Percentiles rank a stretch among this genome's conserved stretches.
These are phyloP conservation scores for Meriones unguiculatus DNA, from an alignment of 2,113 vertebrate genomes.

Conservation along the genomic window DNA sequence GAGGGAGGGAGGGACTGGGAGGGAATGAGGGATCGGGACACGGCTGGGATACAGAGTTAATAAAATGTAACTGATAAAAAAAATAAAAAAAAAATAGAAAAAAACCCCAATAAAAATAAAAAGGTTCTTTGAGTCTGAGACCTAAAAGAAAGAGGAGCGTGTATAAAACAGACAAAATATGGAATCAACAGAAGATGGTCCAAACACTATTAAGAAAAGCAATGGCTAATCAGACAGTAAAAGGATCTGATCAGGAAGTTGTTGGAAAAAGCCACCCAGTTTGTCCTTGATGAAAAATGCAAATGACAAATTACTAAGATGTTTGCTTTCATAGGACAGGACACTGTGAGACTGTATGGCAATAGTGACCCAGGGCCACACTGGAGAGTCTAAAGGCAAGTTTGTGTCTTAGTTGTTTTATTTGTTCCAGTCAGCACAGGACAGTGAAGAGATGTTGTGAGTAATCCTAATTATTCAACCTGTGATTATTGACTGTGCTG, in stretches of 20 bases:
- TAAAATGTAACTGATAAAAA: too few species aligned
- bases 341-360: background rate
- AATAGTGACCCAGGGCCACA: background rate
- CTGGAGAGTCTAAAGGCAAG: background rate
- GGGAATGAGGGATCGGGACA: too few species aligned
- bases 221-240: conserved; percentile 22
- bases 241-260: background rate
- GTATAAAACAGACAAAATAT: background rate
- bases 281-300: background rate
- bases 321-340: background rate
- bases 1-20: too few species aligned
- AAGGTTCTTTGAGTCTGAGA: background rate
- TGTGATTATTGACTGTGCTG: background rate
- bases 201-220: background rate
- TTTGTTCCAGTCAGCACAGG: background rate
- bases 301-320: background rate
- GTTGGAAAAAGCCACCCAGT: background rate
- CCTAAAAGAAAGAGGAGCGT: background rate
- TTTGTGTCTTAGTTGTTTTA: background rate
- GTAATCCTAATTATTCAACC: conserved; percentile 19
- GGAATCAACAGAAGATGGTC: background rate
- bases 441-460: background rate
- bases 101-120: too few species aligned
- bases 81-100: too few species aligned
- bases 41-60: too few species aligned